A percentile compares a stretch with the other conserved stretches of the same genome.
Conservation (phyloP, 2,113 vertebrate species). For the Dromaius novaehollandiae region DNA sequence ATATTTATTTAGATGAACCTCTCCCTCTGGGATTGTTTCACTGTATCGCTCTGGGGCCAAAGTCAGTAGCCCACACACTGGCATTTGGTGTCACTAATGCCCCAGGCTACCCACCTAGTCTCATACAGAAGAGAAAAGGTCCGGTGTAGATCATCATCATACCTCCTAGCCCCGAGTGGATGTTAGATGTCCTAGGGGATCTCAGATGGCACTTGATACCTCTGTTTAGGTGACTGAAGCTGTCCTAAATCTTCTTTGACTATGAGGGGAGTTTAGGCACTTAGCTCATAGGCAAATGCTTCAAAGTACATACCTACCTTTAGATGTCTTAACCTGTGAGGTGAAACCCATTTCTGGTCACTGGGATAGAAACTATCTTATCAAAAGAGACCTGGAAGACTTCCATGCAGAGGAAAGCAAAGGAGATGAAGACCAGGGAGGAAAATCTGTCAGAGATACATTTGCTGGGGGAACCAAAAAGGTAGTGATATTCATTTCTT, state of each 20-base stretch:
- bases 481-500: background rate
- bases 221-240: background rate
- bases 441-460: background rate
- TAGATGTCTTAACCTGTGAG: background rate
- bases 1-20: background rate
- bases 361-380: background rate
- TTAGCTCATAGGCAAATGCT: background rate
- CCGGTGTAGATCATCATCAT: background rate
- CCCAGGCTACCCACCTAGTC: background rate
- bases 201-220: background rate
- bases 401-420: background rate
- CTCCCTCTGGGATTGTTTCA: background rate
- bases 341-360: background rate
- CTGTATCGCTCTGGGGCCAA: background rate
- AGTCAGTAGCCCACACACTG: background rate
- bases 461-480: background rate
- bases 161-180: background rate
- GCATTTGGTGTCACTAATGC: background rate
- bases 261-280: background rate
- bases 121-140: background rate
- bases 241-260: background rate
- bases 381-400: background rate
- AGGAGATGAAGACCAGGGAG: background rate
- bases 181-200: background rate
- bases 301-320: background rate